phyloP scores from a whole-genome alignment of 1,140 invertebrate genomes.

The Prorops nasuta region DNA sequence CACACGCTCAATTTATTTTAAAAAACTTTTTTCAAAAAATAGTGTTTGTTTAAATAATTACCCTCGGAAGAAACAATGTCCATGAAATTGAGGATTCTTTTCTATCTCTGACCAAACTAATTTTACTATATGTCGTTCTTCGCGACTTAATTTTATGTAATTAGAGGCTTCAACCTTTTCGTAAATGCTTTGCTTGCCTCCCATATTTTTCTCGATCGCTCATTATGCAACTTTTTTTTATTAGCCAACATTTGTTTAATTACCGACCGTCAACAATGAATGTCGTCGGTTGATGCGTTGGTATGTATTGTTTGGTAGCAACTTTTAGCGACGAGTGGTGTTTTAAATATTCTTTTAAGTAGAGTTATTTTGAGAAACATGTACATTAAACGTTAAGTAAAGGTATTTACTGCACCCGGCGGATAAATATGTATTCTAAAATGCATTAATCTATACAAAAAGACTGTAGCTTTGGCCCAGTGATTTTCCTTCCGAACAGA shows the following conservation, averaged over 20 bases:
- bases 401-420: constrained; percentile 50
- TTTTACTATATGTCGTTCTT: constrained; percentile 26
- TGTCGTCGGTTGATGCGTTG: no score
- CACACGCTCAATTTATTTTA: neutral
- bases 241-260: no score
- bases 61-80: constrained; percentile 26
- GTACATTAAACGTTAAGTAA: no score
- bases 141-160: constrained; percentile 22
- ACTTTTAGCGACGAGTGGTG: no score
- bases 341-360: no score
- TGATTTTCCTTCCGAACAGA: constrained; percentile 49
- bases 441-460: constrained; percentile 71
- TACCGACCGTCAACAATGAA: no score
- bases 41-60: constrained; percentile 6
- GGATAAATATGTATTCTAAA: constrained; percentile 69
- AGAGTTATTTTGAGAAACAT: no score
- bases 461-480: constrained; percentile 50
- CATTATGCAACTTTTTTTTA: no score
- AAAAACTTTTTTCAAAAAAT: neutral
- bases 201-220: constrained; percentile 21
- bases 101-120: constrained; percentile 28
- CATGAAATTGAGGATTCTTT: constrained; percentile 30
- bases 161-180: constrained; percentile 14
- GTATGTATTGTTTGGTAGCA: no score
- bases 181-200: constrained; percentile 19